Conservation (phyloP, 2,113 vertebrate genomes). For the Proterorhinus semilunaris region DNA sequence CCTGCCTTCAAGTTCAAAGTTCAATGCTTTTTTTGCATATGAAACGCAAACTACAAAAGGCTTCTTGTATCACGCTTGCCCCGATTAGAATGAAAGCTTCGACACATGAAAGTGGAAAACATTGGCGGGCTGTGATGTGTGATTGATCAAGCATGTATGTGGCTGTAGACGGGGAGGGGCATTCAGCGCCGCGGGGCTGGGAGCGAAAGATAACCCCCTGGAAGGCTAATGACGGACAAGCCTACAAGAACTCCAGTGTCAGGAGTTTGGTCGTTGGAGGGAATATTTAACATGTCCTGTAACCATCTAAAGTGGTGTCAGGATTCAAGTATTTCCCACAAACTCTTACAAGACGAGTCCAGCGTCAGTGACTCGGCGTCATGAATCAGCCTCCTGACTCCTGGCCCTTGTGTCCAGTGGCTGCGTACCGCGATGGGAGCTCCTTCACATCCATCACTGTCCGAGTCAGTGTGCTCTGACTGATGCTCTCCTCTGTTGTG, state of each 20-base stretch:
- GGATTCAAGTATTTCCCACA: neutral
- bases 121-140: constrained; percentile 17
- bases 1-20: constrained; percentile 29
- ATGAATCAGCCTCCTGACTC: neutral
- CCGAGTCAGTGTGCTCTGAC: constrained; percentile 18
- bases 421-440: neutral
- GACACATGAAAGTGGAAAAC: constrained; percentile 3
- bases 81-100: constrained; percentile 17
- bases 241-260: constrained; percentile 20
- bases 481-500: constrained; percentile 7
- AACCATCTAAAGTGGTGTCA: no score
- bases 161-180: constrained; percentile 42
- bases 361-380: neutral
- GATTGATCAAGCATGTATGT: constrained; percentile 53
- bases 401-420: neutral
- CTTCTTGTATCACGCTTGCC: neutral
- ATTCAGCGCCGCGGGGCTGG: constrained; percentile 47
- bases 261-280: no score
- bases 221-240: constrained; percentile 52
- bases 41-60: constrained; percentile 20
- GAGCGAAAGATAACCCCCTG: constrained; percentile 55
- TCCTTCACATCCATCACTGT: neutral
- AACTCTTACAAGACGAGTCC: neutral
- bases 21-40: constrained; percentile 9
- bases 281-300: no score